Evolutionary conservation across 1,140 invertebrate genomes (phyloP), one percentile per base, ranked within the genome.

Genomic region (Leptopilina boulardi): DNA sequence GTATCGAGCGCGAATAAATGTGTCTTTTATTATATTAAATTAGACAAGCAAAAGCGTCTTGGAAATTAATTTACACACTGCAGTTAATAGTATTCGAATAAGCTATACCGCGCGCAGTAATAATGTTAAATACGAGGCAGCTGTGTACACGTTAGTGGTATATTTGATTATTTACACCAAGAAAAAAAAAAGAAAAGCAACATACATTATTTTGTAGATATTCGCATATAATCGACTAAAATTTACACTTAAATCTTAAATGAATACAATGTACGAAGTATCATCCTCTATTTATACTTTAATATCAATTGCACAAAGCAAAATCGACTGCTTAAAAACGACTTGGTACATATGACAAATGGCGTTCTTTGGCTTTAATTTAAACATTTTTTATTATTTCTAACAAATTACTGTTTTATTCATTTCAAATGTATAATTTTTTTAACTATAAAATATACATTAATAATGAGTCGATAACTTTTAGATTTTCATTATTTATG

Each of bases 31-130:
- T 23, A 56, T 56, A 56, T 56, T 56, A 56, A 26, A 11, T 56
- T 23, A 56, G 21, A 56, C 54, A 56, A 56, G 19, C 54, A 23
- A 26, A 42, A 21, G 54, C 10, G 54, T 18, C 18, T 56, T 18
- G 18, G 21, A 26, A 26, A 56, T 23, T 56, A 56, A 56, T 26
- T 56, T n/a, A n/a, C 21, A 56, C 54, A 56, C 54, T 56, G 54
- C 21, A 56, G 19, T 56, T 23, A n/a, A n/a, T n/a, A 56, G 54
- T 56, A 21, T 9, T 34, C 30, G 30, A 3, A 18, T 56, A 56
- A 23, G 54, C 8, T 56, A 56, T 18, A n/a, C n/a, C n/a, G n/a
- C n/a, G n/a, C 30, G 30, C 54, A 56, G 21, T 23, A 23, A 56
- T 56, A 23, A 26, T 23, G 19, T 56, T 11, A 56, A 23, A 56